Percentiles rank a stretch among this genome's conserved stretches.
These are phyloP conservation scores for Balearica regulorum DNA, from an alignment of 2,797 vertebrate genomes.

Conservation along the genomic window DNA sequence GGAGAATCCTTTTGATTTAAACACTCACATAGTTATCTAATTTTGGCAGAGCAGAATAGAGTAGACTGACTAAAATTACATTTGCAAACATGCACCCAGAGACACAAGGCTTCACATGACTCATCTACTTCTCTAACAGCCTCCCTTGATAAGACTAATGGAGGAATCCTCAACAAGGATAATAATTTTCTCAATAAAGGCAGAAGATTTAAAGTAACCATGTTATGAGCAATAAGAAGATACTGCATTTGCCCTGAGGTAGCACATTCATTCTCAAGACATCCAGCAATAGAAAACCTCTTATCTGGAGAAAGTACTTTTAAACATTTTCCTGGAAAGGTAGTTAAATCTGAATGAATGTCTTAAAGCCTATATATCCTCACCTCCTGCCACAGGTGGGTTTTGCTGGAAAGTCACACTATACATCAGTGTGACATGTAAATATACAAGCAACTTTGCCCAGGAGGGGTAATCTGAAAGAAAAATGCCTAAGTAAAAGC, in stretches of 20 bases:
- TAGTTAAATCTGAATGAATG: background rate
- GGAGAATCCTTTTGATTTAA: constrained; percentile 33
- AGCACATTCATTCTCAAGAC: constrained; percentile 20
- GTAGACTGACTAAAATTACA: constrained; percentile 54
- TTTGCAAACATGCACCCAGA: constrained; percentile 55
- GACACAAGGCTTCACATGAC: constrained; percentile 46
- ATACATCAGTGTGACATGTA: background rate
- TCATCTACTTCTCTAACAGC: constrained; percentile 15
- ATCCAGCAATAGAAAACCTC: constrained; percentile 11
- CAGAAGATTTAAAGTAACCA: constrained; percentile 16
- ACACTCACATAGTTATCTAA: constrained; percentile 12
- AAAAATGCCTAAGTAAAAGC: background rate
- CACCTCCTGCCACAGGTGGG: background rate
- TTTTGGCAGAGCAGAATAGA: constrained; percentile 29
- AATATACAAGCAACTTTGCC: background rate
- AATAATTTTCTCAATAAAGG: constrained; percentile 36
- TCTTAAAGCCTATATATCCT: background rate
- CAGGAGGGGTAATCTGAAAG: background rate
- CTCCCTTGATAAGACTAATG: background rate
- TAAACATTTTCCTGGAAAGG: constrained; percentile 24
- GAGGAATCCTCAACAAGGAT: background rate
- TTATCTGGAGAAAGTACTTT: background rate
- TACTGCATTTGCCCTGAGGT: background rate
- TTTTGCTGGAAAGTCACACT: background rate
- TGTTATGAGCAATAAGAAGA: background rate